phyloP scores from a whole-genome alignment of 2,797 vertebrate species.

The Sebastes minor region DNA sequence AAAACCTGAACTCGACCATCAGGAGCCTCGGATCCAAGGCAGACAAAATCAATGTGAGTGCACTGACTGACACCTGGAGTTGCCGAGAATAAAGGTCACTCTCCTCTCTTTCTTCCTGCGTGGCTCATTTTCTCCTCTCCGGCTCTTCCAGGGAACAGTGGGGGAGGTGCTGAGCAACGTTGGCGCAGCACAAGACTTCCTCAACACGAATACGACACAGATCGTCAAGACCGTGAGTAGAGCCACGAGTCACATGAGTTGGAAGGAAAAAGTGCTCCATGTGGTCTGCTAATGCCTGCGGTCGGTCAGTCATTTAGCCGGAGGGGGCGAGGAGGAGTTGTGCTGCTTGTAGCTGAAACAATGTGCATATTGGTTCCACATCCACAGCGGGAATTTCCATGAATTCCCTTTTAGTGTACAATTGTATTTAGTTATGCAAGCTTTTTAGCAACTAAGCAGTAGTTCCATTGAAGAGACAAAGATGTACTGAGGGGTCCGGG shows the following conservation, averaged over 20 bases:
- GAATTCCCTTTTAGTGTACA: not conserved
- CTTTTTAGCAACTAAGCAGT: not conserved
- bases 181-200: slow-evolving; percentile 73
- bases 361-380: slow-evolving; percentile 19
- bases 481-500: not conserved
- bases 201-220: slow-evolving; percentile 70
- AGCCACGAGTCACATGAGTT: slow-evolving; percentile 68
- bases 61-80: not conserved
- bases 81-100: not conserved
- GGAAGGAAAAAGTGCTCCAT: slow-evolving; percentile 41
- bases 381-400: not conserved
- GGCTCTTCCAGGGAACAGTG: slow-evolving; percentile 63
- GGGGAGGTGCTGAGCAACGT: slow-evolving; percentile 59
- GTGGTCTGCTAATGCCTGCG: slow-evolving; percentile 58
- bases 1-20: slow-evolving; percentile 59
- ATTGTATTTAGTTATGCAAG: not conserved
- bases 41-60: slow-evolving; percentile 78
- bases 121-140: slow-evolving; percentile 9
- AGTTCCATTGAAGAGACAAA: not conserved
- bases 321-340: not conserved
- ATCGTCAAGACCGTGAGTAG: slow-evolving; percentile 86
- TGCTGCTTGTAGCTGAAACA: slow-evolving; percentile 4
- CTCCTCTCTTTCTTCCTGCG: not conserved
- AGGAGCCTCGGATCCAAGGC: slow-evolving; percentile 50
- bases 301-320: slow-evolving; percentile 49